Evolutionary conservation across 1,140 invertebrate genomes (phyloP).

Genomic region (Venturia canescens): DNA sequence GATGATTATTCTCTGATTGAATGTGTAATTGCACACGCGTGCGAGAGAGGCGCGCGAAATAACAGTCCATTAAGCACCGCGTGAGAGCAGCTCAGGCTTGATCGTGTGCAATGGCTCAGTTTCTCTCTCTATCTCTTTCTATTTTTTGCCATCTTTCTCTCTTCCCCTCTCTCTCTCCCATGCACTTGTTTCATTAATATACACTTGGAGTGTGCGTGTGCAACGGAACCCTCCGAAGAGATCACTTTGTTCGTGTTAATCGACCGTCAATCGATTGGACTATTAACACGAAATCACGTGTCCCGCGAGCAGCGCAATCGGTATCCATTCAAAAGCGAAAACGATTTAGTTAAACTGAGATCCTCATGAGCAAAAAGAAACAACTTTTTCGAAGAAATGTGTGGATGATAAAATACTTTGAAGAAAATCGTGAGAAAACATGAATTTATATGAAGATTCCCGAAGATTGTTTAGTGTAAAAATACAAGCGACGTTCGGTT

Average conservation of each 20-base stretch:
- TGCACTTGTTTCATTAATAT: neutral
- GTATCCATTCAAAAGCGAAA: neutral
- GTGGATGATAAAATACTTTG: too few relatives aligned
- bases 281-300: constrained; percentile 51
- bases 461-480: too few relatives aligned
- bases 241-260: constrained; percentile 54
- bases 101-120: constrained; percentile 46
- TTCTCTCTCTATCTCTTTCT: constrained; percentile 2
- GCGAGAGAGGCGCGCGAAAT: constrained; percentile 56
- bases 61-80: constrained; percentile 64
- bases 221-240: neutral
- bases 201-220: neutral
- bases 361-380: neutral
- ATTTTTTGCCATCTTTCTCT: constrained; percentile 9
- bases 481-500: too few relatives aligned
- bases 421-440: too few relatives aligned
- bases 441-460: too few relatives aligned
- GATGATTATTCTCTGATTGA: constrained; percentile 69
- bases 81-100: constrained; percentile 23
- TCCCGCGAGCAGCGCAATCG: neutral
- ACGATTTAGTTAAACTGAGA: neutral
- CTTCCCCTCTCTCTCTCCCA: neutral
- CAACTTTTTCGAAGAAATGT: too few relatives aligned
- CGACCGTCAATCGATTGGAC: constrained; percentile 55
- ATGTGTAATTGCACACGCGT: constrained; percentile 64